A percentile compares a stretch with the other conserved stretches of the same genome.
Conservation (phyloP, 2,797 vertebrate genomes). For the Manis crassicaudata region DNA sequence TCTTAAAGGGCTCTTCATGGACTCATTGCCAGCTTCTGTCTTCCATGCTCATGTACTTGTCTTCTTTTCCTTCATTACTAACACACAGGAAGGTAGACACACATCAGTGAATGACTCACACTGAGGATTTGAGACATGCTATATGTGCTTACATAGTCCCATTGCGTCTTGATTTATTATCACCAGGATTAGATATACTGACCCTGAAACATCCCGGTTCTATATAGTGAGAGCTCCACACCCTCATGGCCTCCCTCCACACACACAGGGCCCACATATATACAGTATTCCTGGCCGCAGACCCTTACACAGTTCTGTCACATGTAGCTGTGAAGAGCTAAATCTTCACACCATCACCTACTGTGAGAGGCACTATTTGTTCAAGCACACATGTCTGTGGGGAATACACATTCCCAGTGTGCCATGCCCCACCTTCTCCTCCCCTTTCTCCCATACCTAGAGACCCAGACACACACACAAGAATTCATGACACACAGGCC, state of each 20-base stretch:
- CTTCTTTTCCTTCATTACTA: slow-evolving; percentile 57
- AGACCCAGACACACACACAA: neutral
- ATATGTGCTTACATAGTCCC: neutral
- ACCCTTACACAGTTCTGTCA: neutral
- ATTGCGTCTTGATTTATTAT: slow-evolving; percentile 43
- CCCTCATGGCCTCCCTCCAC: neutral
- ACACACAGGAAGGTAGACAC: neutral
- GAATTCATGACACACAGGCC: neutral
- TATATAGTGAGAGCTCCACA: neutral
- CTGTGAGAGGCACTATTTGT: neutral
- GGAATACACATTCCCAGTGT: neutral
- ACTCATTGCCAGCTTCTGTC: slow-evolving; percentile 59
- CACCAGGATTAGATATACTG: neutral
- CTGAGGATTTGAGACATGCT: slow-evolving; percentile 48
- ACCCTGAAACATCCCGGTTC: neutral
- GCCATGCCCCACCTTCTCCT: neutral
- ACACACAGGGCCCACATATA: neutral
- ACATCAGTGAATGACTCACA: slow-evolving; percentile 20
- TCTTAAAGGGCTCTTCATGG: slow-evolving; percentile 56
- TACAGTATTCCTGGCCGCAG: neutral
- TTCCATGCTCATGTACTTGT: slow-evolving; percentile 43
- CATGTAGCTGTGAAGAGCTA: neutral
- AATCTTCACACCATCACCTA: neutral
- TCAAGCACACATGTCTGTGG: neutral
- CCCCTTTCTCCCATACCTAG: neutral